Percentiles rank a stretch among this genome's conserved stretches.
Conservation (phyloP, 1,140 invertebrate species). For the Agrilus planipennis region DNA sequence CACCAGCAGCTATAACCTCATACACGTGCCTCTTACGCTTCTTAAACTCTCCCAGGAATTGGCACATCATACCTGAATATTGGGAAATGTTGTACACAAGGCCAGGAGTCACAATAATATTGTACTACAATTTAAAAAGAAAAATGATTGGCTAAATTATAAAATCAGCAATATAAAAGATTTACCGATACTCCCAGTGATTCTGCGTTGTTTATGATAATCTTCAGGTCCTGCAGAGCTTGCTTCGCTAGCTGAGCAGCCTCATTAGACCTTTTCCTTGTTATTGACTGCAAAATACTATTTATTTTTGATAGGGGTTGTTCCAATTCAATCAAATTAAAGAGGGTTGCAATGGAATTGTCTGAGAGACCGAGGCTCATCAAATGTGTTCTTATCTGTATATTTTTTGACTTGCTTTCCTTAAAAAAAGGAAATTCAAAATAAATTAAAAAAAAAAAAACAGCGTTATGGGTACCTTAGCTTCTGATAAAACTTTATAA, state of each 20-base stretch:
- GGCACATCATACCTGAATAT: conserved; percentile 60
- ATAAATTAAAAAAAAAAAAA: too few relatives aligned
- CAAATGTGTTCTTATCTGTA: conserved; percentile 60
- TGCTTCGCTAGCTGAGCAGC: conserved; percentile 51
- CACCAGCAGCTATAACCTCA: conserved; percentile 36
- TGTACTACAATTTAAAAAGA: conserved; percentile 35
- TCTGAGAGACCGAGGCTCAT: conserved; percentile 55
- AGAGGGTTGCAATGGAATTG: conserved; percentile 53
- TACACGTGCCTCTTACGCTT: conserved; percentile 39
- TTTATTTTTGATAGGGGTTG: conserved; percentile 50
- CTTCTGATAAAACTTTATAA: conserved; percentile 48
- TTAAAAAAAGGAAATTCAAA: conserved; percentile 17
- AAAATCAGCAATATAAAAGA: conserved; percentile 1
- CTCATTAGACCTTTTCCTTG: conserved; percentile 49
- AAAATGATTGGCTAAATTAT: neutral
- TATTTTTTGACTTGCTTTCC: conserved; percentile 51
- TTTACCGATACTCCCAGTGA: conserved; percentile 61
- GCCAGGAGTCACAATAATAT: conserved; percentile 48
- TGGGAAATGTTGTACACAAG: conserved; percentile 51
- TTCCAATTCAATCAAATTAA: conserved; percentile 61
- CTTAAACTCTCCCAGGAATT: conserved; percentile 52
- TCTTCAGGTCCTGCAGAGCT: conserved; percentile 61
- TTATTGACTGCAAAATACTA: conserved; percentile 47
- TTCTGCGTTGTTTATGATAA: conserved; percentile 52
- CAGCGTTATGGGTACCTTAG: conserved; percentile 40